Evolutionary conservation across 2,113 vertebrate genomes (phyloP).

Genomic region (Eulemur macaco): DNA sequence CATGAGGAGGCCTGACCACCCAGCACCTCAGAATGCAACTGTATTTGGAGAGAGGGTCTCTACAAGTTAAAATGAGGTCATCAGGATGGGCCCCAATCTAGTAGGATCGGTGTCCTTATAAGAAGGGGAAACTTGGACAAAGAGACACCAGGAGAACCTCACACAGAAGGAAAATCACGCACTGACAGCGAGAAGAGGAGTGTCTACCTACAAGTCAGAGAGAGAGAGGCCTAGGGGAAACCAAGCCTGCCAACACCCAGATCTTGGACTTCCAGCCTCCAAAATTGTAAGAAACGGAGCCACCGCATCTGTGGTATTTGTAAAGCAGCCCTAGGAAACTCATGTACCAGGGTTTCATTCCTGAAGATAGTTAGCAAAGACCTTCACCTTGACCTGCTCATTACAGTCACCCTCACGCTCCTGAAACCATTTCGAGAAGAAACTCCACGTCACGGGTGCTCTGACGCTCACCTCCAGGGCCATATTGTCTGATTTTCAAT

Average conservation of each 20-base stretch:
- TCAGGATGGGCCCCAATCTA: not conserved
- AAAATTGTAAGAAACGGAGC: not conserved
- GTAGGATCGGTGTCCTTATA: accelerated
- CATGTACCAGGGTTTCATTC: too few species aligned
- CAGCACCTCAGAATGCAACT: not conserved
- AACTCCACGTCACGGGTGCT: too few species aligned
- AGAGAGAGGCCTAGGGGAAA: not conserved
- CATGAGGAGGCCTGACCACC: not conserved
- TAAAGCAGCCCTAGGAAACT: not conserved
- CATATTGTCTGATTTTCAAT: not conserved
- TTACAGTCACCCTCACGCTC: not conserved
- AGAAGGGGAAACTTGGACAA: not conserved
- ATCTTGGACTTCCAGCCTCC: too few species aligned
- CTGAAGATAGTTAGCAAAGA: not conserved
- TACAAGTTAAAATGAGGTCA: not conserved
- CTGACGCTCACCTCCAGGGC: too few species aligned
- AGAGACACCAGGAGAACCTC: not conserved
- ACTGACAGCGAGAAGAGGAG: accelerated
- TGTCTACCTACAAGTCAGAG: not conserved
- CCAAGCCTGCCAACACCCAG: accelerated
- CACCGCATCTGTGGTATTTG: too few species aligned
- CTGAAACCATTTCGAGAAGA: not conserved
- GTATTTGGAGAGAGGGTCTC: not conserved
- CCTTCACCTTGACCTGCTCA: too few species aligned
- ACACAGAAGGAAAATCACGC: accelerated